Evolutionary conservation across 2,888 invertebrate genomes (phyloP).

Genomic region (Stenodera caucasica): DNA sequence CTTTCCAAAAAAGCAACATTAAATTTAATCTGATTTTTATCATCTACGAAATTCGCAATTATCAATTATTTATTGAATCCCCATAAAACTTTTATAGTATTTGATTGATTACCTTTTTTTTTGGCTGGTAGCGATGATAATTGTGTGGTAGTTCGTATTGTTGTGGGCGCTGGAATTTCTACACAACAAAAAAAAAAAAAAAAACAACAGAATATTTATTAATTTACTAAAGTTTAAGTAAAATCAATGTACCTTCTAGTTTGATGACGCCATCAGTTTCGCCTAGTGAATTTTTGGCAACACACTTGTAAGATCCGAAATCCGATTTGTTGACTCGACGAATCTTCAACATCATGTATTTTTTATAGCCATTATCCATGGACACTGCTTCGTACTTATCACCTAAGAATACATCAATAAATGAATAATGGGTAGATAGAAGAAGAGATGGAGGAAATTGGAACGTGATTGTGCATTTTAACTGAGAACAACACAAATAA

Average conservation of each 20-base stretch:
- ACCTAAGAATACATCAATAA: slow-evolving; percentile 59
- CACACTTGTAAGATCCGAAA: slow-evolving; percentile 87
- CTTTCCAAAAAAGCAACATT: not conserved
- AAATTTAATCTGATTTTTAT: no score
- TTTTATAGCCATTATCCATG: slow-evolving; percentile 83
- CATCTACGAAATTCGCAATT: slow-evolving; percentile 48
- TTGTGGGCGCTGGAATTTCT: slow-evolving; percentile 88
- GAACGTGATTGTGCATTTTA: no score
- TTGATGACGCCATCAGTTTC: slow-evolving; percentile 89
- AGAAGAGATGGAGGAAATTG: no score
- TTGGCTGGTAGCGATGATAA: slow-evolving; percentile 62
- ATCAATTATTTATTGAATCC: no score
- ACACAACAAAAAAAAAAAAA: no score
- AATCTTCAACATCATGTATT: slow-evolving; percentile 90
- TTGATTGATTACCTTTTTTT: slow-evolving; percentile 75
- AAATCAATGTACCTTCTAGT: slow-evolving; percentile 72
- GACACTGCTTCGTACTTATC: slow-evolving; percentile 86
- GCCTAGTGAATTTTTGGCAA: slow-evolving; percentile 88
- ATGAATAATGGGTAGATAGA: slow-evolving; percentile 1
- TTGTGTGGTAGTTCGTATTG: slow-evolving; percentile 66
- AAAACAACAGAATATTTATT: no score
- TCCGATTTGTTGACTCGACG: slow-evolving; percentile 76
- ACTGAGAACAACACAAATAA: no score
- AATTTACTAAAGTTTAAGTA: no score
- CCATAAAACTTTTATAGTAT: no score